Evolutionary conservation across 1,140 invertebrate genomes (phyloP).

Genomic region (Argopecten irradians): DNA sequence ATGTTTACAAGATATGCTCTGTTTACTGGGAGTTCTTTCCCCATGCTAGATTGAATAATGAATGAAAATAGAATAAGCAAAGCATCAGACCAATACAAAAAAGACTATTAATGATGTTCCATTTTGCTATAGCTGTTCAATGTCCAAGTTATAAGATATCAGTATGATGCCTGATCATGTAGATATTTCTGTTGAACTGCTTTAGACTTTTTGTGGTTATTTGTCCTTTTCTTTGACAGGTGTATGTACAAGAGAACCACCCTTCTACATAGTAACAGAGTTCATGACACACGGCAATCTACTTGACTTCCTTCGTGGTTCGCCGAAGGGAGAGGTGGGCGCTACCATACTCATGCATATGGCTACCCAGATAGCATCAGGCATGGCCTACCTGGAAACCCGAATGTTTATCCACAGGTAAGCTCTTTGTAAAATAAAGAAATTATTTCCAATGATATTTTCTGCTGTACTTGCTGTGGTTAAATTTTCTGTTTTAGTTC

Average conservation of each 20-base stretch:
- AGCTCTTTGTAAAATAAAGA: no score
- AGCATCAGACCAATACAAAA: no score
- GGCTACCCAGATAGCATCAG: conserved; percentile 98
- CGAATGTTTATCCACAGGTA: conserved; percentile 97
- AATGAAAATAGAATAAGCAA: no score
- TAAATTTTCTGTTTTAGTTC: no score
- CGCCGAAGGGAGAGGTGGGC: conserved; percentile 92
- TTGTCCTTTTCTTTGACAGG: conserved; percentile 77
- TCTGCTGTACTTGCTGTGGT: no score
- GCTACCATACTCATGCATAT: conserved; percentile 98
- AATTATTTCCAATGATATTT: no score
- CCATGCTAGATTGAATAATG: no score
- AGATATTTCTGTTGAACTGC: not conserved
- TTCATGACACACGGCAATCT: conserved; percentile 99
- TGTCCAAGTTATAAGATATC: no score
- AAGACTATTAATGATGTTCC: no score
- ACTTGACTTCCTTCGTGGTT: conserved; percentile 94
- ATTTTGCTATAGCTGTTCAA: no score
- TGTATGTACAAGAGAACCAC: conserved; percentile 97
- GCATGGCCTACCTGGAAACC: conserved; percentile 98
- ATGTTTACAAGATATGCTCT: no score
- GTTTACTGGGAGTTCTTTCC: no score
- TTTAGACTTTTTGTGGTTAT: not conserved
- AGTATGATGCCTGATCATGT: not conserved
- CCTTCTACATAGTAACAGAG: conserved; percentile 99